Conservation (phyloP, 2,797 vertebrate species). For the Xiphophorus birchmanni region DNA sequence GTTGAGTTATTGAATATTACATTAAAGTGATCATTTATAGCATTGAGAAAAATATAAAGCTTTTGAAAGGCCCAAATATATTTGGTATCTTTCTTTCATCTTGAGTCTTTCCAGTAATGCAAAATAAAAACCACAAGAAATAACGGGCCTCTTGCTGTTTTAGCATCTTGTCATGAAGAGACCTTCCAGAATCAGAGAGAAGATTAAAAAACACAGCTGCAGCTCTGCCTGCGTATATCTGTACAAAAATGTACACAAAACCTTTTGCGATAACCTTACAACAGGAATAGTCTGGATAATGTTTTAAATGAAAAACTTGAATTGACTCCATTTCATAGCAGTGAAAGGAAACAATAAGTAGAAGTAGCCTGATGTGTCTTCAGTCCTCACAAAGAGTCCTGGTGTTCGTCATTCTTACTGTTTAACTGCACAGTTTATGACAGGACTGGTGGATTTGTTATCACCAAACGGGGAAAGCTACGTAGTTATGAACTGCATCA, state of each 20-base stretch:
- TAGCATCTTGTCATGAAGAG: constrained; percentile 48
- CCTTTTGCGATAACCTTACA: constrained; percentile 28
- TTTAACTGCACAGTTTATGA: constrained; percentile 49
- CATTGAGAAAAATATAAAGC: neutral
- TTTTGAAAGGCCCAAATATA: neutral
- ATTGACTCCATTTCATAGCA: constrained; percentile 10
- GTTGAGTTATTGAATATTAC: neutral
- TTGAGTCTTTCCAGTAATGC: neutral
- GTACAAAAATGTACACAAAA: constrained; percentile 38
- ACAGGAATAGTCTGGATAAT: constrained; percentile 42
- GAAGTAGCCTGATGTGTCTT: neutral
- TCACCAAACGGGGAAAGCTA: constrained; percentile 15
- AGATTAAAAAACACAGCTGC: constrained; percentile 39
- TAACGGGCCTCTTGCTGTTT: constrained; percentile 12
- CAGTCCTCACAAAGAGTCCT: constrained; percentile 8
- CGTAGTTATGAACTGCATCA: constrained; percentile 16
- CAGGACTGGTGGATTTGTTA: constrained; percentile 23
- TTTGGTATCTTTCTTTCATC: neutral
- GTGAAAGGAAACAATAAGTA: constrained; percentile 4
- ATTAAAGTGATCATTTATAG: neutral
- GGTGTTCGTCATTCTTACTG: constrained; percentile 40
- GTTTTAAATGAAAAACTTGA: constrained; percentile 29
- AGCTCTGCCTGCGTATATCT: constrained; percentile 41
- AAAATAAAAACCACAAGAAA: neutral
- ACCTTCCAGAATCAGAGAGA: constrained; percentile 60